These are phyloP conservation scores for Mimas tiliae DNA, from an alignment of 2,888 invertebrate species.

Conservation along the genomic window DNA sequence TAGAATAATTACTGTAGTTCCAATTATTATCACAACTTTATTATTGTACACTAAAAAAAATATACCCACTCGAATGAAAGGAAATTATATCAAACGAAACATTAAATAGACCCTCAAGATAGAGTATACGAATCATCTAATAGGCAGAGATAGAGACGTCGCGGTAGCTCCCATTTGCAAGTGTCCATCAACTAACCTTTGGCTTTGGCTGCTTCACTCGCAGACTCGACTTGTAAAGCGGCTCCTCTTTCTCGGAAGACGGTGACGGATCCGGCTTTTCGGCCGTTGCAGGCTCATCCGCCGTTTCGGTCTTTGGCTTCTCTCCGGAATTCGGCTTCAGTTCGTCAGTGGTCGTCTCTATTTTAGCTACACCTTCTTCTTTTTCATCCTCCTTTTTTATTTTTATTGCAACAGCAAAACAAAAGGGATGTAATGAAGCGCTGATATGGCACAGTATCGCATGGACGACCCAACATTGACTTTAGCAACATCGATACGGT, in stretches of 20 bases:
- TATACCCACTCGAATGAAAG: slow-evolving; percentile 45
- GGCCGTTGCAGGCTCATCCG: slow-evolving; percentile 30
- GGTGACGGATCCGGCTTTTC: slow-evolving; percentile 60
- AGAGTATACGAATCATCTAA: slow-evolving; percentile 65
- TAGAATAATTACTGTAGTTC: not conserved
- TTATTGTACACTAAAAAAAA: slow-evolving; percentile 9
- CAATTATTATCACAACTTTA: not conserved
- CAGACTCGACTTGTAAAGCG: slow-evolving; percentile 79
- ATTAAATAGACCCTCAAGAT: slow-evolving; percentile 53
- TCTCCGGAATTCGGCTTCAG: slow-evolving; percentile 72
- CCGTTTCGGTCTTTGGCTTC: slow-evolving; percentile 51
- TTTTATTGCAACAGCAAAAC: slow-evolving; percentile 77
- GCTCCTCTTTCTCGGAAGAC: slow-evolving; percentile 75
- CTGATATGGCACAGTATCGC: slow-evolving; percentile 53
- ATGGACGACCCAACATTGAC: slow-evolving; percentile 31
- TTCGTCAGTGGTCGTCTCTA: slow-evolving; percentile 79
- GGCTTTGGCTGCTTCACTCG: slow-evolving; percentile 70
- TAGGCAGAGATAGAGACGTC: slow-evolving; percentile 61
- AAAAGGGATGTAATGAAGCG: slow-evolving; percentile 69
- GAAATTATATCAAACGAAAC: slow-evolving; percentile 40
- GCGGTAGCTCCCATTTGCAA: slow-evolving; percentile 43
- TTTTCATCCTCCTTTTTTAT: slow-evolving; percentile 69
- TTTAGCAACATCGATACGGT: slow-evolving; percentile 64
- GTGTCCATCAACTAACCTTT: slow-evolving; percentile 72
- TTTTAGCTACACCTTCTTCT: slow-evolving; percentile 77